These are phyloP conservation scores for Caenorhabditis drosophilae DNA, from an alignment of 2,888 invertebrate genomes.

Conservation along the genomic window DNA sequence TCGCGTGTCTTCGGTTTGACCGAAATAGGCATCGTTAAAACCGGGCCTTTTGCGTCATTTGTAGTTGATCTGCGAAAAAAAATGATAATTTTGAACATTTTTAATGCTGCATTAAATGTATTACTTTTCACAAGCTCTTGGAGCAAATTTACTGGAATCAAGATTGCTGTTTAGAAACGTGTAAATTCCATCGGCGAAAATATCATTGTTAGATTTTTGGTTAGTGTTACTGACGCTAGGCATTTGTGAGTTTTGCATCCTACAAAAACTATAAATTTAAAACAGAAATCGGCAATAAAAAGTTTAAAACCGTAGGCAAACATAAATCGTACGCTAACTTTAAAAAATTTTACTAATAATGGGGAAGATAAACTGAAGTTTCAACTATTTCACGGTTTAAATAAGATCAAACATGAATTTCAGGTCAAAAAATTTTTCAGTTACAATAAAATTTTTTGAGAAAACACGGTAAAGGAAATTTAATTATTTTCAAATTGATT, in stretches of 20 bases:
- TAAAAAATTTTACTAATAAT: no score
- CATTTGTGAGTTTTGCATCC: slow-evolving; percentile 36
- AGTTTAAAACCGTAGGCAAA: no score
- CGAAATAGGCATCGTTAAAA: slow-evolving; percentile 41
- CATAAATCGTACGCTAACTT: no score
- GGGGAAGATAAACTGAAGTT: no score
- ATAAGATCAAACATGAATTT: background rate
- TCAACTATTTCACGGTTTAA: no score
- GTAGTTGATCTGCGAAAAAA: no score
- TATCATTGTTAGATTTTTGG: background rate
- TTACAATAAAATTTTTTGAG: background rate
- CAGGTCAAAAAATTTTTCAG: background rate
- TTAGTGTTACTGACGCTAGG: slow-evolving; percentile 6
- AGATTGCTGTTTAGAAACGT: no score
- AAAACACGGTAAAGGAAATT: background rate
- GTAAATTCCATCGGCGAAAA: no score
- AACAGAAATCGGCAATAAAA: background rate
- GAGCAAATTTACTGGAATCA: slow-evolving; percentile 19
- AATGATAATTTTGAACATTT: no score
- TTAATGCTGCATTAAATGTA: no score
- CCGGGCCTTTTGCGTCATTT: slow-evolving; percentile 16
- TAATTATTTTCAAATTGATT: background rate
- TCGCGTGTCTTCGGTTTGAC: slow-evolving; percentile 43
- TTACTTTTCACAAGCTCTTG: slow-evolving; percentile 32
- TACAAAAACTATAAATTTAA: slow-evolving; percentile 9